Percentiles rank a stretch among this genome's conserved stretches.
These are phyloP conservation scores for Lepidurus packardi DNA, from an alignment of 1,140 invertebrate species.

Conservation along the genomic window DNA sequence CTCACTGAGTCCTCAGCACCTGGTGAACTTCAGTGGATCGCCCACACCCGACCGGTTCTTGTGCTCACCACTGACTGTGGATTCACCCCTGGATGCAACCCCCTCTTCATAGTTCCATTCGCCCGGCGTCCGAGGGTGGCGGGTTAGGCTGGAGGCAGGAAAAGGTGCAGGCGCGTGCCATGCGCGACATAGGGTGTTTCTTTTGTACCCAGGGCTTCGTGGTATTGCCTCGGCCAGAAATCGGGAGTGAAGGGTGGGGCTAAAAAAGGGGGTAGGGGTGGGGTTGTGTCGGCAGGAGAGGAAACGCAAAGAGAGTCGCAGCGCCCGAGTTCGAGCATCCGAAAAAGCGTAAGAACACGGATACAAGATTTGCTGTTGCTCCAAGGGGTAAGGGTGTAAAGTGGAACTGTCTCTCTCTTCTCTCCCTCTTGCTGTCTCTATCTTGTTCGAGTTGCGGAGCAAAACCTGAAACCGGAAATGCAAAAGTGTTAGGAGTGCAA, in stretches of 20 bases:
- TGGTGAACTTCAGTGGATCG: not conserved
- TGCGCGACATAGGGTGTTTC: not conserved
- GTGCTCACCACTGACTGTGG: slow-evolving; percentile 13
- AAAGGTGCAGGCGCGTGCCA: slow-evolving; percentile 7
- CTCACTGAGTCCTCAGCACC: slow-evolving; percentile 17
- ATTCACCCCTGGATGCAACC: not conserved
- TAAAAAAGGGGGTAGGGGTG: not conserved
- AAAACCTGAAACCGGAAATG: slow-evolving; percentile 4
- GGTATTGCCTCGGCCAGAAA: not conserved
- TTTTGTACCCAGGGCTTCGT: not conserved
- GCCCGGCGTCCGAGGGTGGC: not conserved
- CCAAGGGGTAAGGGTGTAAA: not conserved
- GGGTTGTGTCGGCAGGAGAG: not conserved
- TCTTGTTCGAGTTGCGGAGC: not conserved
- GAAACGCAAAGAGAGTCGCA: not conserved
- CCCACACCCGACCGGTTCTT: not conserved
- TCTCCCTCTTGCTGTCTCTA: not conserved
- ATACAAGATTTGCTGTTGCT: not conserved
- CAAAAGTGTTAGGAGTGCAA: not conserved
- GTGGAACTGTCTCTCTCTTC: not conserved
- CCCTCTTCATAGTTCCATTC: not conserved
- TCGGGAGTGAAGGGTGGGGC: not conserved
- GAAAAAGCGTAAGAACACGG: not conserved
- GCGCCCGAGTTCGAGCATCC: not conserved
- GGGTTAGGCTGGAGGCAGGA: not conserved